A percentile compares a stretch with the other conserved stretches of the same genome.
phyloP scores from a whole-genome alignment of 2,113 vertebrate species.

The Hemichromis elongatus region DNA sequence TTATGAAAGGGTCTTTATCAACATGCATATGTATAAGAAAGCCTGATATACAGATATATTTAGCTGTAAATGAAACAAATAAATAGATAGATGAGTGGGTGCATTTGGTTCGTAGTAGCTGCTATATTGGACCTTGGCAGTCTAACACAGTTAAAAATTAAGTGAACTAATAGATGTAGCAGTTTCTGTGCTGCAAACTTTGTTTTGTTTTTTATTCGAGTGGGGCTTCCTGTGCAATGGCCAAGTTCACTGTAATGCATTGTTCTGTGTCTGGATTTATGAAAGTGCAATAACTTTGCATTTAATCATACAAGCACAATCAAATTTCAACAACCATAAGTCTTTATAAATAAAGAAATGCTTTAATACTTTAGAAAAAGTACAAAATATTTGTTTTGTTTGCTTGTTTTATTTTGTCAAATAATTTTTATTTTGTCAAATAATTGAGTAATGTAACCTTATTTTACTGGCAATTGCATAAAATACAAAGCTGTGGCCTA shows the following conservation, averaged over 20 bases:
- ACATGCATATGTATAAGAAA: neutral
- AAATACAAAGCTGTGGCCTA: neutral
- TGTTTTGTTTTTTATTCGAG: neutral
- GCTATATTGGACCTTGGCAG: neutral
- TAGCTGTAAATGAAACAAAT: neutral
- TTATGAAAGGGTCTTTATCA: too few species aligned
- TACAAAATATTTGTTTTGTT: neutral
- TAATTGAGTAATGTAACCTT: neutral
- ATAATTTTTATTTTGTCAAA: neutral
- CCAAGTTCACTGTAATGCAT: slow-evolving; percentile 4
- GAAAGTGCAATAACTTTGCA: slow-evolving; percentile 21
- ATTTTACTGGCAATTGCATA: neutral
- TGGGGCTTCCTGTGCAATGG: neutral
- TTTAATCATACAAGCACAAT: slow-evolving; percentile 6
- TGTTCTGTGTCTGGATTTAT: slow-evolving; percentile 10
- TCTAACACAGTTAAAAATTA: neutral
- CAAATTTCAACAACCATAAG: neutral
- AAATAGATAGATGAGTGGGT: neutral
- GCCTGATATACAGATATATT: neutral
- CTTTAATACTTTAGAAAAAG: neutral
- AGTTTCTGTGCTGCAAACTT: neutral
- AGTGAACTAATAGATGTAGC: neutral
- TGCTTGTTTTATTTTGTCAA: neutral
- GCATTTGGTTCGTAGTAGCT: neutral
- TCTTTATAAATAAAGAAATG: neutral